A percentile compares a stretch with the other conserved stretches of the same genome.
Evolutionary conservation across 2,113 vertebrate genomes (phyloP).

Genomic region (Papio anubis): DNA sequence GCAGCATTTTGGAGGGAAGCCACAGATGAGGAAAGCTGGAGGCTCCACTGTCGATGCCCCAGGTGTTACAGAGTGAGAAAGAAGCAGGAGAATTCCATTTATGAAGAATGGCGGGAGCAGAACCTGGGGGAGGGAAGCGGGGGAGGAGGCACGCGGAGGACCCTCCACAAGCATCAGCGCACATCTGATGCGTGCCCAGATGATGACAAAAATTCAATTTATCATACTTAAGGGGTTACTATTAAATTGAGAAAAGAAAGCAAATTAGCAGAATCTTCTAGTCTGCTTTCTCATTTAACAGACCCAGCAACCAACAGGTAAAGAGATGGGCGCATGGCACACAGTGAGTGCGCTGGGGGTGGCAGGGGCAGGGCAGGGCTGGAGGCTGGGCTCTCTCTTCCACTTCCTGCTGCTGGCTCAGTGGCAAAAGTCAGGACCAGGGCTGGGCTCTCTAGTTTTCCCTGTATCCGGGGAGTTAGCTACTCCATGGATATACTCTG

Average conservation of each 20-base stretch:
- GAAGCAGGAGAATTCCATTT: background rate
- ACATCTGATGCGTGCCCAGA: background rate
- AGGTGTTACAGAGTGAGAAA: background rate
- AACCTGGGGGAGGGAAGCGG: background rate
- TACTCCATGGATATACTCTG: background rate
- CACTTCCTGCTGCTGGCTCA: background rate
- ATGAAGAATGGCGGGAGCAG: background rate
- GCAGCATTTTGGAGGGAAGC: background rate
- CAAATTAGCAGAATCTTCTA: background rate
- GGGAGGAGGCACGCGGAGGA: background rate
- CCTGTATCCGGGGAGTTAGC: background rate
- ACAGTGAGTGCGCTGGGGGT: accelerated
- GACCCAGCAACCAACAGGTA: background rate
- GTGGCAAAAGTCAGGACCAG: background rate
- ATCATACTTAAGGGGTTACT: background rate
- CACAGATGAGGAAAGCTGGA: background rate
- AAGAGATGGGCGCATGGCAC: background rate
- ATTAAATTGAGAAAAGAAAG: background rate
- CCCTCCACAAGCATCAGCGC: background rate
- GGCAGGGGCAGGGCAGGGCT: background rate
- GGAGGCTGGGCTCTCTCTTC: background rate
- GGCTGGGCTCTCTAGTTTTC: background rate
- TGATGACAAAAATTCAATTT: background rate
- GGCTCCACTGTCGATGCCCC: background rate
- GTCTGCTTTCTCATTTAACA: background rate